Conservation (phyloP, 2,888 invertebrate species). For the Mylabris sibirica region DNA sequence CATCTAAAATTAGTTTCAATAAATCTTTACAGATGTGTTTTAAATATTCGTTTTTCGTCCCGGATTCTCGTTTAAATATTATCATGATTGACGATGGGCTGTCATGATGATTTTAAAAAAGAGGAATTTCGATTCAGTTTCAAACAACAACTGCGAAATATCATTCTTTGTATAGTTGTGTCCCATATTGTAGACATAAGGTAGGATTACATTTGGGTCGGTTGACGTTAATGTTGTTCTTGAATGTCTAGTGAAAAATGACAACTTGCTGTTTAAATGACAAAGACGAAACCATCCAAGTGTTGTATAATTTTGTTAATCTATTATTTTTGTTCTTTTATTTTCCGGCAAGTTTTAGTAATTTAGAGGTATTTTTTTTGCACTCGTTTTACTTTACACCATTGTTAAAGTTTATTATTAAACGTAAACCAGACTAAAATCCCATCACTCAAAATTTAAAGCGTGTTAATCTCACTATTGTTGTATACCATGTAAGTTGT, state of each 20-base stretch:
- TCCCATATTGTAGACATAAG: conserved; percentile 7
- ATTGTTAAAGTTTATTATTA: background rate
- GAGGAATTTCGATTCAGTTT: background rate
- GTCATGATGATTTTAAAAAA: background rate
- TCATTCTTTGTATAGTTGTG: conserved; percentile 2
- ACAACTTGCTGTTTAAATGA: background rate
- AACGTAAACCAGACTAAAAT: conserved; percentile 12
- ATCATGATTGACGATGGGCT: conserved; percentile 10
- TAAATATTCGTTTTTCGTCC: background rate
- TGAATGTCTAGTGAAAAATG: conserved; percentile 12
- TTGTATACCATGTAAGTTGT: conserved; percentile 4
- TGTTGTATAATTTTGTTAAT: background rate
- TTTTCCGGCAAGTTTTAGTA: conserved; percentile 4
- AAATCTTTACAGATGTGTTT: conserved; percentile 1
- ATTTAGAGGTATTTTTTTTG: background rate
- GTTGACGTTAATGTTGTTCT: conserved; percentile 11
- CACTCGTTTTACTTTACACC: background rate
- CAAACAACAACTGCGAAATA: conserved; percentile 11
- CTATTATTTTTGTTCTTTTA: background rate
- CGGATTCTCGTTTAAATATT: background rate
- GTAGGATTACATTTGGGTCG: conserved; percentile 14
- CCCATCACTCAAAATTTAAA: conserved; percentile 14
- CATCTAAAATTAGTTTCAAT: conserved; percentile 2
- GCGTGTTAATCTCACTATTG: conserved; percentile 14
- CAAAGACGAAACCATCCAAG: conserved; percentile 3